Evolutionary conservation across 2,797 vertebrate species (phyloP), one percentile per base, ranked within the genome.

Genomic region (Decapterus maruadsi): DNA sequence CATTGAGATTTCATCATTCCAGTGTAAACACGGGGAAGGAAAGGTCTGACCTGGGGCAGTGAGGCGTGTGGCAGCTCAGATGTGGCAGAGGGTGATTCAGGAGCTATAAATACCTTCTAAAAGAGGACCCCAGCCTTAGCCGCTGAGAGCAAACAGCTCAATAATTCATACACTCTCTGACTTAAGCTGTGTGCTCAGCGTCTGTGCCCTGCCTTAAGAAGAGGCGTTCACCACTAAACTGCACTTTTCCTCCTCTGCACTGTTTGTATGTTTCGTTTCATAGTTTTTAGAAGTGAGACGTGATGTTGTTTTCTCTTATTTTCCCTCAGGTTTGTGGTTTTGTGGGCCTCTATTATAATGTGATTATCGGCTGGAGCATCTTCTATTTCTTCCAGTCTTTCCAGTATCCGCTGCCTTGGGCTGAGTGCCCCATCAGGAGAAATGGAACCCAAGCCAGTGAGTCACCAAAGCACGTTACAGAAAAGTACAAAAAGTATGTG

Each of bases 301-400:
- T 36, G 7, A 43, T 45, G 22, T 20, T 40, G 55, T 57, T 76
- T 54, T 54, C 46, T 88, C 22, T 73, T 1, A 10, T 60, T 45
- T 55, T 38, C 43, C 59, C 62, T 11, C 80, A 93, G 92, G 91
- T 93, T 51, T 99, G 97, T 38, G 97, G 97, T 63, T 99, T 98
- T 34, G 98, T 99, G 0, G 97, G 97, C 7, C 96, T 99, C 68
- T 99, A 99, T 77, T 99, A 99, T 84, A 98, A 99, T 0, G 97
- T 99, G 81, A 99, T 98, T 89, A 99, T 99, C 0, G 97, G 97
- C 53, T 98, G 98, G 98, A 98, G 97, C 91, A 97, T 99, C 94
- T 99, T 98, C 81, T 99, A 99, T 89, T 99, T 99, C 91, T 97
- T 99, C 84, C 95, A 98, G 92, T 98, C 97, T 40, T 99, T 99